phyloP scores from a whole-genome alignment of 2,797 vertebrate genomes.

The Cyclopterus lumpus region DNA sequence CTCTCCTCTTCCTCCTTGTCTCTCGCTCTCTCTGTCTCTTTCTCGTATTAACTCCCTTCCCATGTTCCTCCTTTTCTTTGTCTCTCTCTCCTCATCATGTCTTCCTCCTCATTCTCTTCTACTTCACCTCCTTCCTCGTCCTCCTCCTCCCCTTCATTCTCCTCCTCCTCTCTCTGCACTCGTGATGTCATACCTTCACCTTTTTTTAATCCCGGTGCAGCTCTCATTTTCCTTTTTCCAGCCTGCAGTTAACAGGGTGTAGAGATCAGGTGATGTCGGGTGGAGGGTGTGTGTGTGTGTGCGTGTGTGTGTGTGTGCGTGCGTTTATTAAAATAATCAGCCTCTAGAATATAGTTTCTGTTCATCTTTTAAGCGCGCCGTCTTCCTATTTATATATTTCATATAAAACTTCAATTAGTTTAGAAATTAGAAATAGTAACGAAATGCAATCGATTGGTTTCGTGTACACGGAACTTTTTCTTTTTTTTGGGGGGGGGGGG shows the following conservation, averaged over 20 bases:
- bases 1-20: background rate
- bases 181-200: conserved; percentile 42
- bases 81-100: background rate
- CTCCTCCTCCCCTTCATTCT: background rate
- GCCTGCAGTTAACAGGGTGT: conserved; percentile 14
- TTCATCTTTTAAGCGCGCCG: no score
- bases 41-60: background rate
- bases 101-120: background rate
- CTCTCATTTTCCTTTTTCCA: conserved; percentile 28
- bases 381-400: no score
- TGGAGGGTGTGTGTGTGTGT: background rate
- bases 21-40: background rate
- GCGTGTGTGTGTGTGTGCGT: no score
- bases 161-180: conserved; percentile 21
- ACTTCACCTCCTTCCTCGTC: background rate
- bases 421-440: no score
- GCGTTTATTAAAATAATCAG: no score
- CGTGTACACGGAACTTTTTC: no score
- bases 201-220: background rate
- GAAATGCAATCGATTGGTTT: no score
- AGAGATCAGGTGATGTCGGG: conserved; percentile 45
- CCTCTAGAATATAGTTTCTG: no score
- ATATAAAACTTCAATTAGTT: no score
- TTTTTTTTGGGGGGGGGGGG: no score
- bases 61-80: background rate